Evolutionary conservation across 2,113 vertebrate species (phyloP).

Genomic region (Eptesicus fuscus): DNA sequence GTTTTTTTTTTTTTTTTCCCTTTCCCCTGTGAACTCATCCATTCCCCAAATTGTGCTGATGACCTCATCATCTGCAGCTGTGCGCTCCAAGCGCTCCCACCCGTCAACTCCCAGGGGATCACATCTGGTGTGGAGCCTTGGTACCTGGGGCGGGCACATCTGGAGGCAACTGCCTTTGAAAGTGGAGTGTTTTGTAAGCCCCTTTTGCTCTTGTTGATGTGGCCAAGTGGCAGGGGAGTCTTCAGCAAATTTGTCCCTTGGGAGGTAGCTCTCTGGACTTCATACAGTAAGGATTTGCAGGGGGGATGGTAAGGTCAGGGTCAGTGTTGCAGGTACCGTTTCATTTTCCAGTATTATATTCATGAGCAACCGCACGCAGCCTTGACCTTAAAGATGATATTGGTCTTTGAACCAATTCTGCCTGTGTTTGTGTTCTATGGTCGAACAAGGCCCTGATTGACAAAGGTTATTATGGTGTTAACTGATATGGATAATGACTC

Average conservation of each 20-base stretch:
- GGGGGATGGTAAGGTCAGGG: neutral
- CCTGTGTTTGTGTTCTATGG: neutral
- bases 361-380: neutral
- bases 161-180: constrained; percentile 57
- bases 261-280: neutral
- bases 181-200: neutral
- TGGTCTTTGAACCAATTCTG: neutral
- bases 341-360: neutral
- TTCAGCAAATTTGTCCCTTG: neutral
- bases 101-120: constrained; percentile 20
- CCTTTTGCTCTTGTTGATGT: neutral
- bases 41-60: constrained; percentile 75
- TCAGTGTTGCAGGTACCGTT: neutral
- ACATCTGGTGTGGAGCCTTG: constrained; percentile 74
- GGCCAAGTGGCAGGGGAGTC: neutral
- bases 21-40: constrained; percentile 74
- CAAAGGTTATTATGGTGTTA: neutral
- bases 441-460: neutral
- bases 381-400: neutral
- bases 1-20: constrained; percentile 72
- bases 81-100: constrained; percentile 52
- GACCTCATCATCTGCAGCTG: constrained; percentile 83
- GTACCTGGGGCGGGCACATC: constrained; percentile 68
- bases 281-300: neutral
- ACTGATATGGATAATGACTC: neutral